phyloP scores from a whole-genome alignment of 2,888 invertebrate genomes.

The Eulithis prunata region DNA sequence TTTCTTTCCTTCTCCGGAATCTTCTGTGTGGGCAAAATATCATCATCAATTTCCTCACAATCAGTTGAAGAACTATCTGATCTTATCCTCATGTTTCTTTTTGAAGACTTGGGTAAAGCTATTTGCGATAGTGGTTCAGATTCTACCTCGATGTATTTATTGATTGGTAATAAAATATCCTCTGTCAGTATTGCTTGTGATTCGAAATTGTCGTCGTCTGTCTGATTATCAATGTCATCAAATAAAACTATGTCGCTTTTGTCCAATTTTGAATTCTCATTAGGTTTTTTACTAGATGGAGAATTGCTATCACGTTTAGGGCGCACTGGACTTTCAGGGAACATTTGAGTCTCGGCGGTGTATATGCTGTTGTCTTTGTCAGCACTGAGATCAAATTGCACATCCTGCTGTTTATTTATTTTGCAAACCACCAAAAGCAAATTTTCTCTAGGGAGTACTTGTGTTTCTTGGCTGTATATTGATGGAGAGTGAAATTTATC shows the following conservation, averaged over 20 bases:
- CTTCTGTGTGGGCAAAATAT: constrained; percentile 45
- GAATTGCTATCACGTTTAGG: constrained; percentile 15
- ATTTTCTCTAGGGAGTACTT: constrained; percentile 44
- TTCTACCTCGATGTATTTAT: constrained; percentile 28
- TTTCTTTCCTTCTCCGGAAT: constrained; percentile 33
- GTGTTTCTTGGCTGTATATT: constrained; percentile 49
- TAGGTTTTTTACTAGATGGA: constrained; percentile 22
- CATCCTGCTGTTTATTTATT: constrained; percentile 58
- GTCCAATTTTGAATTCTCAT: constrained; percentile 41
- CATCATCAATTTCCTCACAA: constrained; percentile 45
- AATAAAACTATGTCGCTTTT: constrained; percentile 64
- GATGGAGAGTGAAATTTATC: constrained; percentile 30
- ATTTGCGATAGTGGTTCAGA: constrained; percentile 33
- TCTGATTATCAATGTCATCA: constrained; percentile 61
- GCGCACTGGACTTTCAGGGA: constrained; percentile 21
- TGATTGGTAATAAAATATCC: constrained; percentile 42
- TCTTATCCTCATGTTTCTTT: constrained; percentile 42
- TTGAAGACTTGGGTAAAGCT: constrained; percentile 27
- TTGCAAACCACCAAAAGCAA: constrained; percentile 60
- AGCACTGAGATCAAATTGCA: constrained; percentile 58
- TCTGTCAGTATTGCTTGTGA: constrained; percentile 66
- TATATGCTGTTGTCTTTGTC: constrained; percentile 56
- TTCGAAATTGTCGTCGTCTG: constrained; percentile 55
- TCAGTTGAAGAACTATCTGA: constrained; percentile 47
- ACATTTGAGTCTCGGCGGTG: constrained; percentile 55